Base-by-base conservation (phyloP, 53 echinoderm and acorn worm genomes). In the Paracentrotus lividus region DNA sequence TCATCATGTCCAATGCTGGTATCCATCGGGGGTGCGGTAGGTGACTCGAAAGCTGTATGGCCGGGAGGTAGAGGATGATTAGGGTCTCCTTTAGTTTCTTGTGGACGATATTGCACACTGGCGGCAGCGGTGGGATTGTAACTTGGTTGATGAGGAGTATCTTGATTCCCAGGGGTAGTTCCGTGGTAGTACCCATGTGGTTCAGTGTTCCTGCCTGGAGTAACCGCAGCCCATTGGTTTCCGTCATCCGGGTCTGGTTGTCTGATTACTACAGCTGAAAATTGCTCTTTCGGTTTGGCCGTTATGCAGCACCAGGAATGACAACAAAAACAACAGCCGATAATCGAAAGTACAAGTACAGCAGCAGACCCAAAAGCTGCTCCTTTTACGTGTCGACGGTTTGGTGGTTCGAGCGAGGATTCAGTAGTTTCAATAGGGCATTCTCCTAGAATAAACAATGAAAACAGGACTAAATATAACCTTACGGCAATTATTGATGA, bases 121-220 rank as follows among this genome's bases (percentile, higher is more conserved):
- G 85, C n/a, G 85, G 51, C 85, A 51, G 85, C 85, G 52, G 85
- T 51, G 52, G 85, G 85, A 51, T 84, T 45, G 49, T 85, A 85
- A 27, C 85, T 51, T 51, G 85, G 85, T 40, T 85, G 85, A 29
- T 20, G 29, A 47, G 26, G 84, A n/a, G n/a, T n/a, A n/a, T n/a
- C n/a, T n/a, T n/a, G n/a, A n/a, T n/a, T n/a, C n/a, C n/a, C n/a
- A n/a, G 36, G 72, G 20, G 72, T 38, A 16, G 72, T 20, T 42
- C 72, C 72, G 27, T 85, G 52, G 47, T 72, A 72, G 72, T 72
- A 72, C 18, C 47, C 85, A 2, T 49, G 49, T 49, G 52, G 47
- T 51, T 26, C 47, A 26, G 85, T 29, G 27, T 36, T 51, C 27
- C 51, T 51, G 4, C 15, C 18, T 29, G 47, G n/a, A 24, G 85